Conservation (phyloP, 1,140 invertebrate genomes). For the Pinna nobilis region DNA sequence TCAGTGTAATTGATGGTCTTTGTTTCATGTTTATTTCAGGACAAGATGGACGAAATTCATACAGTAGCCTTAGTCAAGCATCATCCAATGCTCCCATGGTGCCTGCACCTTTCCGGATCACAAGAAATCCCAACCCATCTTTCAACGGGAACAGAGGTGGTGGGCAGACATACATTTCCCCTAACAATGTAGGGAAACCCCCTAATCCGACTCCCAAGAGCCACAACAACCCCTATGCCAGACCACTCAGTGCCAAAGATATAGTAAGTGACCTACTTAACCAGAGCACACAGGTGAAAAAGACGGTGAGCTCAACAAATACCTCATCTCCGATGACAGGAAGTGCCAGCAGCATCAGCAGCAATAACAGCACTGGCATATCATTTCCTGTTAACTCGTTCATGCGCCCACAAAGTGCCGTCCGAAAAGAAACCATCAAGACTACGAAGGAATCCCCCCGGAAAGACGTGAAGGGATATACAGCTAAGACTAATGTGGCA, state of each 20-base stretch:
- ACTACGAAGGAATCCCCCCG: background rate
- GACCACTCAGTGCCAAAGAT: conserved; percentile 70
- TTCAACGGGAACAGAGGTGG: conserved; percentile 23
- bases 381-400: conserved; percentile 64
- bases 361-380: conserved; percentile 14
- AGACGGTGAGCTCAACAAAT: conserved; percentile 17
- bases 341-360: background rate
- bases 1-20: no score
- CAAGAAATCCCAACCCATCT: conserved; percentile 27
- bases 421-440: conserved; percentile 38
- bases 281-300: conserved; percentile 42
- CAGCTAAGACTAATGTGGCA: background rate
- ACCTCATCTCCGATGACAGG: conserved; percentile 9
- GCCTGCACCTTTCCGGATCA: conserved; percentile 45
- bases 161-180: conserved; percentile 22
- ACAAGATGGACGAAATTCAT: conserved; percentile 43
- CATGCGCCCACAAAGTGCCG: conserved; percentile 67
- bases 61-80: conserved; percentile 47
- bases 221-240: conserved; percentile 60
- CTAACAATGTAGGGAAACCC: conserved; percentile 50
- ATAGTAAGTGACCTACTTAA: conserved; percentile 53
- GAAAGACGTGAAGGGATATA: background rate
- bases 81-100: conserved; percentile 33
- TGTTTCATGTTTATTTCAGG: background rate
- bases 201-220: conserved; percentile 14